Percentiles rank a stretch among this genome's conserved stretches.
These are phyloP conservation scores for Ahaetulla prasina DNA, from an alignment of 2,113 vertebrate species.

Conservation along the genomic window DNA sequence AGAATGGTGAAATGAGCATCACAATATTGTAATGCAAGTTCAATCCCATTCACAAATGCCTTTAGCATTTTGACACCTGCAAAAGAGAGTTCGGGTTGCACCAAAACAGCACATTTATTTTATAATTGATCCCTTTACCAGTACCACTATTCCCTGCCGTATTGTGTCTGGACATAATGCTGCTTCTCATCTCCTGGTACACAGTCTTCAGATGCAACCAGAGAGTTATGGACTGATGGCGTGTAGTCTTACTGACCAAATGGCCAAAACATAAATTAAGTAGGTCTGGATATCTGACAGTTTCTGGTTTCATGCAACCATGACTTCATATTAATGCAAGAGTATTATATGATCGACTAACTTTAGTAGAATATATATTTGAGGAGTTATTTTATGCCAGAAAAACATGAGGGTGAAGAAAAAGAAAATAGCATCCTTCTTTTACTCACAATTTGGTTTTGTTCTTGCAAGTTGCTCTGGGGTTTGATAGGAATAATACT, in stretches of 20 bases:
- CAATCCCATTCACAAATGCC: background rate
- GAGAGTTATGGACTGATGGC: background rate
- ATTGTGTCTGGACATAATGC: background rate
- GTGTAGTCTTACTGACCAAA: background rate
- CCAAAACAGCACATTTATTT: background rate
- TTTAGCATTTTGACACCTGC: background rate
- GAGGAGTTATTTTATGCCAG: background rate
- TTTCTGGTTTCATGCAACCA: background rate
- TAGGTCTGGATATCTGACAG: background rate
- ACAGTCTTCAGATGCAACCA: background rate
- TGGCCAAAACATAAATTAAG: background rate
- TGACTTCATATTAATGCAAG: background rate
- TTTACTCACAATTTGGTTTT: background rate
- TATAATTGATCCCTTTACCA: background rate
- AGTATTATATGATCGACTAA: background rate
- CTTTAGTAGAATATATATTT: background rate
- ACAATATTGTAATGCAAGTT: background rate
- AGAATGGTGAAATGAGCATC: background rate
- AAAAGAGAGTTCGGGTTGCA: background rate
- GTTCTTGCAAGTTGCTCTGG: background rate
- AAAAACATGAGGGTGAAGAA: background rate
- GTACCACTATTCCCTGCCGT: background rate
- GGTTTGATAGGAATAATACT: background rate
- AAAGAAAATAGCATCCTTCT: background rate
- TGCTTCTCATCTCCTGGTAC: background rate